Conservation (phyloP, 2,888 invertebrate genomes). For the Orchesellides sinensis region DNA sequence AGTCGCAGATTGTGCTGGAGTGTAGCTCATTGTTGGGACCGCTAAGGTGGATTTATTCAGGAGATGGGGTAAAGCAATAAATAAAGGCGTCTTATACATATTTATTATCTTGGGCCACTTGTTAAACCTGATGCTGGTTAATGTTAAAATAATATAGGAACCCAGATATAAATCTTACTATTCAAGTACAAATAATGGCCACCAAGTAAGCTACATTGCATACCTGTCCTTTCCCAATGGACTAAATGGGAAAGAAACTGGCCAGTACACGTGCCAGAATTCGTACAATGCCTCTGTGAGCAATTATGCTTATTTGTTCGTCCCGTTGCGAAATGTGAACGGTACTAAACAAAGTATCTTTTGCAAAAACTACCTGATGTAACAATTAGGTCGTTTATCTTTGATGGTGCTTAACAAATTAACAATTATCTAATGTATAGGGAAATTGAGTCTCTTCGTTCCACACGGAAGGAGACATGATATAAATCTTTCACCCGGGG, state of each 20-base stretch:
- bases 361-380: no score
- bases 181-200: constrained; percentile 39
- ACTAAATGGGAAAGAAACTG: constrained; percentile 51
- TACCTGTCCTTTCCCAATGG: constrained; percentile 58
- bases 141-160: constrained; percentile 33
- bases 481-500: constrained; percentile 33
- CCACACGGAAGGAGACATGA: constrained; percentile 35
- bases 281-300: constrained; percentile 37
- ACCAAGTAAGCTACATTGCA: constrained; percentile 26
- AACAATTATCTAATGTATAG: not conserved
- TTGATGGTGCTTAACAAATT: no score
- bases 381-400: no score
- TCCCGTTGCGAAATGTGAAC: constrained; percentile 27
- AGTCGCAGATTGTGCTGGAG: constrained; percentile 61
- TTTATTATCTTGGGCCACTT: not conserved
- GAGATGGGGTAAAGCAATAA: constrained; percentile 57
- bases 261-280: constrained; percentile 63
- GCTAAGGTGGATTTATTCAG: constrained; percentile 35
- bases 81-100: not conserved
- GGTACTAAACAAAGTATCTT: constrained; percentile 48
- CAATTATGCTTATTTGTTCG: constrained; percentile 63
- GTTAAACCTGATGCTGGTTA: not conserved
- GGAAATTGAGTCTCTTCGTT: constrained; percentile 27
- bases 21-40: constrained; percentile 53
- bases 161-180: constrained; percentile 50